Evolutionary conservation across 2,797 vertebrate genomes (phyloP), one percentile per base, ranked within the genome.

Genomic region (Brachyalestes nurse): DNA sequence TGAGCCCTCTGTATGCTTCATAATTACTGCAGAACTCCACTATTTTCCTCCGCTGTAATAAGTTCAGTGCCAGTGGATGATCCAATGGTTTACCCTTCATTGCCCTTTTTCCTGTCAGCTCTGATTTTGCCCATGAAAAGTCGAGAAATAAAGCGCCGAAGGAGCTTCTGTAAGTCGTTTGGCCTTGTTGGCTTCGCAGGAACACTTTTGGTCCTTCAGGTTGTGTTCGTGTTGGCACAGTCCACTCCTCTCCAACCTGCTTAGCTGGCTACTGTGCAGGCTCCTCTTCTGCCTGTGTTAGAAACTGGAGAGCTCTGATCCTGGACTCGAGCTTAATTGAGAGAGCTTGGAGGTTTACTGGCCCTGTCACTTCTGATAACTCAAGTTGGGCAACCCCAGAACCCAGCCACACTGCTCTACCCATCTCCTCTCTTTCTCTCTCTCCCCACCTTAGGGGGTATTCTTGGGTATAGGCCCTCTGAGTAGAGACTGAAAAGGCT

Each of bases 321-420:
- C 38, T 9, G 12, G 67, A 55, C 81, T 84, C 49, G n/a, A 34
- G 70, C 58, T 83, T 88, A 87, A 81, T 81, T 75, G 71, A 83
- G 75, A 77, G 67, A 74, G 67, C 75, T 87, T 81, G 62, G 73
- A 85, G 72, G 78, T 82, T 86, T 86, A 79, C 83, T 71, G 83
- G 78, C 76, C 62, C 82, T 84, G 83, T 87, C 85, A 84, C 80
- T 85, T 87, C 79, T 85, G 77, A 87, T 87, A 80, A 75, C 77
- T 86, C 85, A 77, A 73, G 76, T 58, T 51, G 69, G 74, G 61
- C 79, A 82, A 75, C 71, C 78, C 34, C 58, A 80, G 57, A 66
- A 55, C 66, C 19, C 25, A 17, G 47, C 64, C 49, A 19, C 67
- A 21, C 71, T 75, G 74, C 69, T 75, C 51, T 73, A 34, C 73